Evolutionary conservation across 1,140 invertebrate species (phyloP).

Genomic region (Temnothorax nylanderi): DNA sequence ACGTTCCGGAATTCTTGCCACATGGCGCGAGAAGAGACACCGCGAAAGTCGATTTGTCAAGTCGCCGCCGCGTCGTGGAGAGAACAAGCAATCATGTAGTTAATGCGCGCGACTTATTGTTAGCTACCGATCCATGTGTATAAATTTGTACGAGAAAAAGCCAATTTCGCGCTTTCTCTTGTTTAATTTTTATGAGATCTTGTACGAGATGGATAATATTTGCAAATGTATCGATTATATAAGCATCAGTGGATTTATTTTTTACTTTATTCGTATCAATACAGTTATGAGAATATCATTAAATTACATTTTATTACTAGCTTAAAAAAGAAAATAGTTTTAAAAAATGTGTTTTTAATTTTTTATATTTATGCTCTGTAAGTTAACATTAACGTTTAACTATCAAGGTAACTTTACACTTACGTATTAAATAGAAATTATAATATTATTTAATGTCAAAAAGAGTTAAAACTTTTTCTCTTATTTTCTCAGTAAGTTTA

Average conservation of each 20-base stretch:
- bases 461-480: not conserved
- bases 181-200: not conserved
- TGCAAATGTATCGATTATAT: not conserved
- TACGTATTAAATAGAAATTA: not conserved
- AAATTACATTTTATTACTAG: not conserved
- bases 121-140: not conserved
- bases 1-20: constrained; percentile 29
- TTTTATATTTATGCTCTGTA: not conserved
- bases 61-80: constrained; percentile 8
- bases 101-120: not conserved
- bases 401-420: not conserved
- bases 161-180: not conserved
- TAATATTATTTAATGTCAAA: not conserved
- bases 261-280: not conserved
- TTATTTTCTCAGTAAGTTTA: not conserved
- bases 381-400: not conserved
- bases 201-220: too few relatives aligned
- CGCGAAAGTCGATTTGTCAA: constrained; percentile 66
- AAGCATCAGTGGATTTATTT: not conserved
- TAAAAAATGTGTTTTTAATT: not conserved
- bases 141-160: not conserved
- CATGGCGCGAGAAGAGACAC: constrained; percentile 20
- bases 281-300: not conserved
- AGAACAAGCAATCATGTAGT: not conserved
- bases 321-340: not conserved